Evolutionary conservation across 2,888 invertebrate genomes (phyloP).

Genomic region (Sthenelais limicola): DNA sequence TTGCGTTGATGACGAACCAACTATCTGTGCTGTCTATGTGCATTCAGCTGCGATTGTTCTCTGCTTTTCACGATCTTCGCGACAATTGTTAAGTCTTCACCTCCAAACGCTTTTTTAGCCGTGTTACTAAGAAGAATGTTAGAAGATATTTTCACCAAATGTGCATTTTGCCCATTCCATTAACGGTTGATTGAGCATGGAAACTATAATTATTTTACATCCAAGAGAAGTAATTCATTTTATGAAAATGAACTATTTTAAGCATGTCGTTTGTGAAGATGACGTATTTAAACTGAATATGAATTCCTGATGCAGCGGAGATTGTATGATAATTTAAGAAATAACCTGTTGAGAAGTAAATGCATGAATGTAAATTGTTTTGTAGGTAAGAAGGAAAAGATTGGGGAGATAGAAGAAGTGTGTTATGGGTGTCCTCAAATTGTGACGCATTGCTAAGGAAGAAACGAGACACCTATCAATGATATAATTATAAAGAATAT

Average conservation of each 20-base stretch:
- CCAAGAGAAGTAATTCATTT: slow-evolving; percentile 17
- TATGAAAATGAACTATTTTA: neutral
- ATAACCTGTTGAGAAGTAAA: slow-evolving; percentile 24
- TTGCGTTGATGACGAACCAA: slow-evolving; percentile 19
- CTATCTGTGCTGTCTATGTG: slow-evolving; percentile 19
- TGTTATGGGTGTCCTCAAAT: no score
- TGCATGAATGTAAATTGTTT: slow-evolving; percentile 24
- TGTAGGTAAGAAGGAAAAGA: neutral
- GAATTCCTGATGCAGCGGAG: slow-evolving; percentile 18
- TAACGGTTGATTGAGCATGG: slow-evolving; percentile 5
- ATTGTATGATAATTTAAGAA: slow-evolving; percentile 20
- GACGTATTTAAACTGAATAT: slow-evolving; percentile 28
- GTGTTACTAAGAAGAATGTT: slow-evolving; percentile 20
- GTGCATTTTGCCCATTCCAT: slow-evolving; percentile 33
- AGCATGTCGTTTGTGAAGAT: no score
- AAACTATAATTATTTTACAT: slow-evolving; percentile 36
- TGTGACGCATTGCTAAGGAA: neutral
- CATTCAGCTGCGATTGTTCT: slow-evolving; percentile 5
- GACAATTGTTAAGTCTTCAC: neutral
- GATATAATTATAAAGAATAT: no score
- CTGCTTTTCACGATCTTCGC: neutral
- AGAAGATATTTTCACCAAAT: slow-evolving; percentile 32
- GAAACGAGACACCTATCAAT: neutral
- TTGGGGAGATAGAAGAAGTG: neutral
- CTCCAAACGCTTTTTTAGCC: slow-evolving; percentile 19